Percentiles rank a stretch among this genome's conserved stretches.
Evolutionary conservation across 2,113 vertebrate genomes (phyloP).

Genomic region (Odobenus rosmarus): DNA sequence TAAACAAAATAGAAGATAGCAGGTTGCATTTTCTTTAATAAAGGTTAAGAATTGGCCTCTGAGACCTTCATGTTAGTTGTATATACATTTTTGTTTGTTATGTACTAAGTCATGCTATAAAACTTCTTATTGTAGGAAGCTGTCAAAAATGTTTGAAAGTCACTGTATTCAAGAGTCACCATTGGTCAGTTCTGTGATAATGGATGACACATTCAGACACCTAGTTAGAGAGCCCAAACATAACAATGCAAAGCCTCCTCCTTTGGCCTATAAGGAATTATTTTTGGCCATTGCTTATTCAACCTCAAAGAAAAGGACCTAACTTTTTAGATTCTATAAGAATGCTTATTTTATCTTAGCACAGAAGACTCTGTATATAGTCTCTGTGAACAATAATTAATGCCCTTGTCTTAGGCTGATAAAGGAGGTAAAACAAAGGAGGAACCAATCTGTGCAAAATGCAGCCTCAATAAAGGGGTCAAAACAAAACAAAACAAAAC

Average conservation of each 20-base stretch:
- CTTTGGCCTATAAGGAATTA: conserved; percentile 31
- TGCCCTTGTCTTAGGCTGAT: conserved; percentile 16
- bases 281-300: not conserved
- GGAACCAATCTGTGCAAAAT: not conserved
- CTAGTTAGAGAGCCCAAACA: conserved; percentile 4
- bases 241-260: not conserved
- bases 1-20: not conserved
- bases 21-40: not conserved
- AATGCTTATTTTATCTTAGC: conserved; percentile 9
- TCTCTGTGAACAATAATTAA: conserved; percentile 40
- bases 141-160: conserved; percentile 35
- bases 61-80: not conserved
- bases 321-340: not conserved
- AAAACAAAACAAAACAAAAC: conserved; percentile 37
- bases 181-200: not conserved
- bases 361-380: conserved; percentile 31
- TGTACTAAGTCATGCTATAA: not conserved
- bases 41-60: conserved; percentile 2
- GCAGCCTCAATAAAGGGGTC: not conserved
- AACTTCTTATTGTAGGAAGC: not conserved
- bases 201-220: not conserved
- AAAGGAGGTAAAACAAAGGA: conserved; percentile 16
- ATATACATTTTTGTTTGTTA: conserved; percentile 7
- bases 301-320: conserved; percentile 44
- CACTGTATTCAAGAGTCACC: not conserved